These are phyloP conservation scores for Narcine bancroftii DNA, from an alignment of 2,113 vertebrate species.

Conservation along the genomic window DNA sequence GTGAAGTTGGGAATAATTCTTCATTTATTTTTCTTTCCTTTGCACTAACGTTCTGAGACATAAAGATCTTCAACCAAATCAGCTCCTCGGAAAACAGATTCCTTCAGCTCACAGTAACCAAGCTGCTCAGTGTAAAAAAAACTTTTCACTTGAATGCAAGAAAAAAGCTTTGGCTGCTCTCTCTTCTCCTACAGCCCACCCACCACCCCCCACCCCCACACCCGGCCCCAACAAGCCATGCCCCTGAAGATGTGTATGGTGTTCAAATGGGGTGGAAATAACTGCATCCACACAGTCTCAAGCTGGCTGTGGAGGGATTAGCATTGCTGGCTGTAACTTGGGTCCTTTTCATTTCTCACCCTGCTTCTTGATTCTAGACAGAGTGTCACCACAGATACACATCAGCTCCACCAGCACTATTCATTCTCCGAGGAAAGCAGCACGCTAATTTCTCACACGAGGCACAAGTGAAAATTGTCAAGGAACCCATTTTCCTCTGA, in stretches of 20 bases:
- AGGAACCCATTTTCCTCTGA: not conserved
- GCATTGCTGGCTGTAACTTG: not conserved
- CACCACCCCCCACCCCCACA: not conserved
- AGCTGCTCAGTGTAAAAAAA: not conserved
- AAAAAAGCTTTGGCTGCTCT: slow-evolving; percentile 1
- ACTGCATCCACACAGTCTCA: not conserved
- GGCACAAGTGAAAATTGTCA: slow-evolving; percentile 1
- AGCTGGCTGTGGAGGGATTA: not conserved
- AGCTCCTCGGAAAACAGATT: not conserved
- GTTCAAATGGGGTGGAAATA: slow-evolving; percentile 24
- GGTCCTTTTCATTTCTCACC: not conserved
- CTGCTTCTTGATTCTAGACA: slow-evolving; percentile 20
- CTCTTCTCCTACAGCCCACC: not conserved
- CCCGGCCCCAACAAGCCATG: not conserved
- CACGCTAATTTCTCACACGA: slow-evolving; percentile 17
- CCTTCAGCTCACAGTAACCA: not conserved
- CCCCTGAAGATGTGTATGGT: not conserved
- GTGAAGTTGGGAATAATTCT: slow-evolving; percentile 82
- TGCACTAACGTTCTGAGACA: slow-evolving; percentile 26
- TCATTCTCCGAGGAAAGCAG: not conserved
- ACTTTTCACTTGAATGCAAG: not conserved
- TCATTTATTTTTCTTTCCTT: slow-evolving; percentile 63
- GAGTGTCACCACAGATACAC: slow-evolving; percentile 1
- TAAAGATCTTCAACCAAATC: slow-evolving; percentile 24
- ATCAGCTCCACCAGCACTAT: not conserved